These are phyloP conservation scores for Drosophila emarginata DNA, from an alignment of 2,888 invertebrate species.

Conservation along the genomic window DNA sequence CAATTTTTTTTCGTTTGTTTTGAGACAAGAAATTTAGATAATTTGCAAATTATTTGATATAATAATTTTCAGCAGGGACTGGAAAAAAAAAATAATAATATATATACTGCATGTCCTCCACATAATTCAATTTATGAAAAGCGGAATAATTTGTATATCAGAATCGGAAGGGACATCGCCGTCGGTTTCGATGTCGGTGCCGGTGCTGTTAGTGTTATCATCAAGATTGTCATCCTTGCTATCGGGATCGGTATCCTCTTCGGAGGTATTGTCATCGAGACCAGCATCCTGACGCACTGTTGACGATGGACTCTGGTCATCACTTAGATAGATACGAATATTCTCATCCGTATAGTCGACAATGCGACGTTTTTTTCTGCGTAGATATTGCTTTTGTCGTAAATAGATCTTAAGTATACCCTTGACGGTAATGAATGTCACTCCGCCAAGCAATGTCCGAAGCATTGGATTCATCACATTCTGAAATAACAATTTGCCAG, in stretches of 20 bases:
- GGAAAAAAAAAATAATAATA: too few species aligned
- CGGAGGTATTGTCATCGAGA: neutral
- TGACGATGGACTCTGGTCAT: neutral
- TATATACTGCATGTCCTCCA: too few species aligned
- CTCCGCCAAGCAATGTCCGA: conserved; percentile 94
- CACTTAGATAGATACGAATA: conserved; percentile 61
- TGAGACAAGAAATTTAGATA: too few species aligned
- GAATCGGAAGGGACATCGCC: too few species aligned
- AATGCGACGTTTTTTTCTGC: conserved; percentile 94
- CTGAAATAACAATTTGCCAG: conserved; percentile 94
- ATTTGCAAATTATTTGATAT: too few species aligned
- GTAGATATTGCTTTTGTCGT: conserved; percentile 95
- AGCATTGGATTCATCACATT: conserved; percentile 94
- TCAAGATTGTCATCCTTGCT: neutral
- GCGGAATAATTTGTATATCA: neutral
- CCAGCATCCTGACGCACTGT: conserved; percentile 34
- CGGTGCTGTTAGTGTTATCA: too few species aligned
- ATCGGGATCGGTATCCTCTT: neutral
- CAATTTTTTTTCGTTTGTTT: too few species aligned
- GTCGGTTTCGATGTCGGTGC: too few species aligned
- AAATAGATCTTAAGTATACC: conserved; percentile 97
- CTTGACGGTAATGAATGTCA: conserved; percentile 95
- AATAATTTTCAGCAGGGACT: too few species aligned
- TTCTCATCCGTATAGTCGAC: conserved; percentile 90
- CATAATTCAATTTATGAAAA: too few species aligned